Conservation (phyloP, 2,113 vertebrate species). For the Petroica traversi region DNA sequence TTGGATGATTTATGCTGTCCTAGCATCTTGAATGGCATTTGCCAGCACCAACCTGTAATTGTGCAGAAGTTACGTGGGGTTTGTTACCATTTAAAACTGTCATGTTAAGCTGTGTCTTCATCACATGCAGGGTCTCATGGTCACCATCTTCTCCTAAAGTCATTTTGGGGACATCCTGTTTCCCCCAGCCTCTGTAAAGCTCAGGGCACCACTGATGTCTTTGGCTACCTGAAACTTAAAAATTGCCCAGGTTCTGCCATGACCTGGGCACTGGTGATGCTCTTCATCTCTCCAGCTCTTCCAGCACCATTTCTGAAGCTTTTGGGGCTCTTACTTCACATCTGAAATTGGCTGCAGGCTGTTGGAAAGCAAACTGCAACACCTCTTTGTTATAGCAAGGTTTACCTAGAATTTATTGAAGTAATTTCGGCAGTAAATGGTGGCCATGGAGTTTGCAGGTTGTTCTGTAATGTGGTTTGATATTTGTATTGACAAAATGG, state of each 20-base stretch:
- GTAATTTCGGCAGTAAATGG: neutral
- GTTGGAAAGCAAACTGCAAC: neutral
- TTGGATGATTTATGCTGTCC: neutral
- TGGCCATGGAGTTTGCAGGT: neutral
- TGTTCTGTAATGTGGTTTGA: neutral
- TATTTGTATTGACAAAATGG: neutral
- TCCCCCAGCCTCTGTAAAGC: neutral
- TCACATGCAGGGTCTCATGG: neutral
- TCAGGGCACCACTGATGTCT: neutral
- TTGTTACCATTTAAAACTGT: neutral
- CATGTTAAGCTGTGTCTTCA: neutral
- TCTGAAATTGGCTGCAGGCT: neutral
- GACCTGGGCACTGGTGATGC: accelerated
- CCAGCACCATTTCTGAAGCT: neutral
- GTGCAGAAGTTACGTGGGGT: neutral
- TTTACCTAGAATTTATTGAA: neutral
- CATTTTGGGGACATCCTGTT: neutral
- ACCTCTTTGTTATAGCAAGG: neutral
- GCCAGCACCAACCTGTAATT: neutral
- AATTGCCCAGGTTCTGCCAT: neutral
- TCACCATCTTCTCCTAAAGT: neutral
- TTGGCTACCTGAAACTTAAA: neutral
- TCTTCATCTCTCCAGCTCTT: neutral
- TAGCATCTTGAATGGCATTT: neutral
- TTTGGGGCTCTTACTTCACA: neutral